These are phyloP conservation scores for Ariopsis seemanni DNA, from an alignment of 2,113 vertebrate species.

Conservation along the genomic window DNA sequence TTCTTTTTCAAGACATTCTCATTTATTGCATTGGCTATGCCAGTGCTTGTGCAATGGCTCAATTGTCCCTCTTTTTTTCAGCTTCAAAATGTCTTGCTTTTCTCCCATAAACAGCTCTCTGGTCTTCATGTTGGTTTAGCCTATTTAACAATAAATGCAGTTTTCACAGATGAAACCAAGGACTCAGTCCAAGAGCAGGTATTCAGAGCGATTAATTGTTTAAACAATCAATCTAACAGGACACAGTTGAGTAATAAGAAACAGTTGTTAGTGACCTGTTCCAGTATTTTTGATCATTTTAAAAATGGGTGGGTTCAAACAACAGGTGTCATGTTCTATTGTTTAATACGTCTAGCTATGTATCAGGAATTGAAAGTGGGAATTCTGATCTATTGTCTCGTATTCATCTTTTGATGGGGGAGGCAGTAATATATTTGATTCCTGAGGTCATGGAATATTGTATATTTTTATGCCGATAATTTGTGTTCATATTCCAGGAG, in stretches of 20 bases:
- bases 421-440: background rate
- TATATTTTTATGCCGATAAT: background rate
- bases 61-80: background rate
- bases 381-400: background rate
- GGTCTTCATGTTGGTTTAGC: too few species aligned
- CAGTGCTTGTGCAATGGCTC: background rate
- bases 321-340: too few species aligned
- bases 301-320: too few species aligned
- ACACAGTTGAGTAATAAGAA: background rate
- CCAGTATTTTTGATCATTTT: too few species aligned
- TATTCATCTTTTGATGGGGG: background rate
- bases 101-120: background rate
- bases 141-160: too few species aligned
- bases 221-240: too few species aligned
- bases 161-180: too few species aligned
- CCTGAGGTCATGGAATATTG: background rate
- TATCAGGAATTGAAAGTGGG: too few species aligned
- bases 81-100: background rate
- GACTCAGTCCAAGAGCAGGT: too few species aligned
- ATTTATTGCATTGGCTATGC: background rate
- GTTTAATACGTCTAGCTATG: too few species aligned
- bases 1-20: background rate
- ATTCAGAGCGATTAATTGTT: too few species aligned
- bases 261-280: background rate
- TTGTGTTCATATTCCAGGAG: conserved; percentile 54